These are phyloP conservation scores for Drosophila ustulata DNA, from an alignment of 2,888 invertebrate genomes.

Conservation along the genomic window DNA sequence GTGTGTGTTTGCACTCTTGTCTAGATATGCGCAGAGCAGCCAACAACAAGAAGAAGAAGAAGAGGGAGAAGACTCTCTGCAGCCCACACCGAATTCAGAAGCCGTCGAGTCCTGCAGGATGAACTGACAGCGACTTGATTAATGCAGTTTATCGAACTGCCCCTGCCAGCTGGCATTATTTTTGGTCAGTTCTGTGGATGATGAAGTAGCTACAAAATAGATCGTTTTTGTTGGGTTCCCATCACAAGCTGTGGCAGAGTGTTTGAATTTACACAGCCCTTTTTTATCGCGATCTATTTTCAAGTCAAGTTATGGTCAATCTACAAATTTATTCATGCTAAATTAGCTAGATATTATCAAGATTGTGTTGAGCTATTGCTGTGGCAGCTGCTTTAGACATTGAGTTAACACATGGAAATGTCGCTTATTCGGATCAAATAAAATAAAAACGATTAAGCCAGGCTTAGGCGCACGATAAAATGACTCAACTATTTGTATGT, in stretches of 20 bases:
- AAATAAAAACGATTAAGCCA: neutral
- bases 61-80: neutral
- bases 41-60: neutral
- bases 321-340: neutral
- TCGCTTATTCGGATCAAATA: neutral
- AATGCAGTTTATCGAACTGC: neutral
- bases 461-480: neutral
- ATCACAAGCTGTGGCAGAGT: neutral
- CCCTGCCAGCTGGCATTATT: neutral
- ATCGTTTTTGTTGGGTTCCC: neutral
- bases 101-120: conserved; percentile 6
- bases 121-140: conserved; percentile 11
- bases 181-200: neutral
- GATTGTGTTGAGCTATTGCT: neutral
- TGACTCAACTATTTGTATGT: neutral
- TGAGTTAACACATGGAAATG: neutral
- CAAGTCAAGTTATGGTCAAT: neutral
- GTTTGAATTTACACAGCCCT: neutral
- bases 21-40: conserved; percentile 44
- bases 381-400: neutral
- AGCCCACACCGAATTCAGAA: conserved; percentile 2
- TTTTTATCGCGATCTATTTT: neutral
- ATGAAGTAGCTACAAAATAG: neutral
- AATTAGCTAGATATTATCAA: neutral
- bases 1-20: conserved; percentile 44